Base-by-base conservation (phyloP, 1,140 invertebrate genomes). In the Drosophila bocqueti region DNA sequence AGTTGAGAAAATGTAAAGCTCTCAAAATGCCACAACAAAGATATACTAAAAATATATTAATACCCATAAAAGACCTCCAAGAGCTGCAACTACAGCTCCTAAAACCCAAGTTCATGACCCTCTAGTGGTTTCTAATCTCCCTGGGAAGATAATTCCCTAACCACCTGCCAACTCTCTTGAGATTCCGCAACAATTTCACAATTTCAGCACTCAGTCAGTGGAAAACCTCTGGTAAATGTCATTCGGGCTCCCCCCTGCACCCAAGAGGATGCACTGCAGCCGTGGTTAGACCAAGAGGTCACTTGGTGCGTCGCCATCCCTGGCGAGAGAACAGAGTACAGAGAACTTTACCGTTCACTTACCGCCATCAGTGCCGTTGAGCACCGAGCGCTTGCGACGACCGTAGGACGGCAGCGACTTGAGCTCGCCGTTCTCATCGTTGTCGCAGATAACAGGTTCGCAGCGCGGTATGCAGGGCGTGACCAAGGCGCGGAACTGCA, bases 391-490 rank as follows among this genome's bases (percentile, higher is more conserved):
- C 67, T 84, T 87, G 72, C 85, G 95, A 80, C 95, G 94, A 26
- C 97, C 97, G 93, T 96, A 97, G 11, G 97, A 98, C 64, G 96
- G 95, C 36, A 92, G 95, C 46, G 96, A 96, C 65, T 96, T 95
- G 13, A 97, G 94, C 86, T 97, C 96, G 52, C 97, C 97, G 54
- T 96, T 96, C 60, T 97, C 96, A 79, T 96, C 95, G 63, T 96
- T 95, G 81, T 97, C 96, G 93, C 97, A 98, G 86, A 97, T 96
- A n/a, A 97, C 97, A 21, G 98, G 97, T 93, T 98, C 97, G 91
- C 98, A 98, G 42, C 95, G 95, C 10, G 97, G 97, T 95, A 98
- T 97, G 93, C 98, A 98, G 1, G 98, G 98, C 15, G 97, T 98
- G 26, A 99, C 97, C 81, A 98, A 93, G 16, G 97, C 98, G 72